These are phyloP conservation scores for Rhopalosiphum maidis DNA, from an alignment of 1,140 invertebrate genomes.

Conservation along the genomic window DNA sequence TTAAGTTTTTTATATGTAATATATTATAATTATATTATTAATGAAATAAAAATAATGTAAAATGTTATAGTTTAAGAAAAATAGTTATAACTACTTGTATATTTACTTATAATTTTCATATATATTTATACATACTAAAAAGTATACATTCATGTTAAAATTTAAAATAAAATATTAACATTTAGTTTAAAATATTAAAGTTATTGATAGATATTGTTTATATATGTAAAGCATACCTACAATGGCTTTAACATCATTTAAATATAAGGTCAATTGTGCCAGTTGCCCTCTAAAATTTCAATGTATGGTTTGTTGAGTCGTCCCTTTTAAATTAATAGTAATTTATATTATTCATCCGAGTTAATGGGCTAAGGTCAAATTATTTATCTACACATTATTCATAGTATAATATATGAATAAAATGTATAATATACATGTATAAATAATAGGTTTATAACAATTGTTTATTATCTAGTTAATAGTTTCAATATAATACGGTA, in stretches of 20 bases:
- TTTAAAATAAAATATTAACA: no score
- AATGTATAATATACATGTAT: background rate
- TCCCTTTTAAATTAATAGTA: slow-evolving; percentile 36
- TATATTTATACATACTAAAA: no score
- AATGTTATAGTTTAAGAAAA: no score
- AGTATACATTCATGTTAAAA: no score
- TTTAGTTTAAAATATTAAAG: background rate
- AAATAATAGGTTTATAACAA: background rate
- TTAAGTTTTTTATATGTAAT: no score
- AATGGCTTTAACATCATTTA: background rate
- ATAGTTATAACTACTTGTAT: background rate
- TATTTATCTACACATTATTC: slow-evolving; percentile 40
- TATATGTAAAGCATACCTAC: background rate
- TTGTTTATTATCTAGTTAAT: no score
- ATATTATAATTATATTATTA: no score
- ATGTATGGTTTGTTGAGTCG: slow-evolving; percentile 21
- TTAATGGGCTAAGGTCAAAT: slow-evolving; percentile 54
- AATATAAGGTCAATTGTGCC: background rate
- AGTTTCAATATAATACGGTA: background rate
- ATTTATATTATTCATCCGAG: background rate
- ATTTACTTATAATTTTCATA: background rate
- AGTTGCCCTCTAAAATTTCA: slow-evolving; percentile 17
- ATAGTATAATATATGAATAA: background rate
- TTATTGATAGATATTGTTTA: background rate
- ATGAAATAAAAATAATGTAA: no score